Evolutionary conservation across 2,113 vertebrate species (phyloP).

Genomic region (Planiliza haematocheilus): DNA sequence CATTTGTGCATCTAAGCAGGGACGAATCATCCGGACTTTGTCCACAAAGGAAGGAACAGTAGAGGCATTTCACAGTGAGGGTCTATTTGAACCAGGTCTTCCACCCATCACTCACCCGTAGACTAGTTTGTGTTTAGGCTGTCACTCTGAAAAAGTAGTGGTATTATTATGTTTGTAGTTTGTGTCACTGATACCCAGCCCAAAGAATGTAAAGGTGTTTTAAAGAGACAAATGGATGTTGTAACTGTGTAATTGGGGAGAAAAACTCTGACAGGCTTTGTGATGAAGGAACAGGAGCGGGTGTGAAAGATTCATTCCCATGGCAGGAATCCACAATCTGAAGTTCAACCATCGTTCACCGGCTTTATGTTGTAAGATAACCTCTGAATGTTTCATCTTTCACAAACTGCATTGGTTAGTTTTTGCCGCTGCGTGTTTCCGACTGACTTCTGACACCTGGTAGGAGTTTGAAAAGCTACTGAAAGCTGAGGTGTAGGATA

Average conservation of each 20-base stretch:
- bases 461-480: constrained; percentile 28
- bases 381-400: constrained; percentile 54
- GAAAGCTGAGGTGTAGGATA: constrained; percentile 55
- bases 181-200: constrained; percentile 78
- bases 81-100: constrained; percentile 58
- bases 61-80: constrained; percentile 11
- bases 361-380: constrained; percentile 43
- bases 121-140: constrained; percentile 49
- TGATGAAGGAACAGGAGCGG: constrained; percentile 70
- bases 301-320: constrained; percentile 38
- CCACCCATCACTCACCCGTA: constrained; percentile 45
- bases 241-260: constrained; percentile 53
- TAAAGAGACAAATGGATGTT: constrained; percentile 79
- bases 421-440: constrained; percentile 31
- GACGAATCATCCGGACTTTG: not conserved
- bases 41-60: constrained; percentile 15
- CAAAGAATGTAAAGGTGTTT: constrained; percentile 82
- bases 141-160: constrained; percentile 51
- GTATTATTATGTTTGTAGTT: constrained; percentile 64
- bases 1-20: not conserved
- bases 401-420: constrained; percentile 28
- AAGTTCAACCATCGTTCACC: constrained; percentile 44
- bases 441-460: constrained; percentile 12
- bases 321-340: constrained; percentile 43
- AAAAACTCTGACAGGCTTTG: constrained; percentile 48